Evolutionary conservation across 53 echinoderm and acorn worm genomes (phyloP).

Genomic region (Echinarachnius parma): DNA sequence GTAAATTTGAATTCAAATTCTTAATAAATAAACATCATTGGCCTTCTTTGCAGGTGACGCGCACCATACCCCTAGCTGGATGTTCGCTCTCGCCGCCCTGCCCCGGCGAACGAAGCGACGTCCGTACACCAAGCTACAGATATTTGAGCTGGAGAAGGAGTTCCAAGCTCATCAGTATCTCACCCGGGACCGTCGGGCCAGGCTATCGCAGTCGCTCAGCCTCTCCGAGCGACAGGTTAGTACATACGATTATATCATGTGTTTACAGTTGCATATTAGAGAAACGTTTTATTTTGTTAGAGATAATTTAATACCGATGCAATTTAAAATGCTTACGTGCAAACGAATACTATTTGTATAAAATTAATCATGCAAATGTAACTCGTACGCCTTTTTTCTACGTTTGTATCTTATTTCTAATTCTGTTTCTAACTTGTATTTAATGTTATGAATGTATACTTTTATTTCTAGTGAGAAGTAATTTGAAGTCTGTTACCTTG

Average conservation of each 20-base stretch:
- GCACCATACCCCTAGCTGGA: slow-evolving; percentile 63
- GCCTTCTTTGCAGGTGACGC: slow-evolving; percentile 28
- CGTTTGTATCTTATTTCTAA: too few relatives aligned
- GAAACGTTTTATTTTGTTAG: too few relatives aligned
- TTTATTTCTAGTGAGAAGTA: too few relatives aligned
- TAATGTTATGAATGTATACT: too few relatives aligned
- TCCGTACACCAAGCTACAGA: slow-evolving; percentile 94
- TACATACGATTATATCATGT: background rate
- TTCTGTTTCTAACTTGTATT: too few relatives aligned
- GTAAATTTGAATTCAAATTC: too few relatives aligned
- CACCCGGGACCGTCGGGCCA: slow-evolving; percentile 76
- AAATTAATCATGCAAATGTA: background rate
- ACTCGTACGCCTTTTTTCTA: too few relatives aligned
- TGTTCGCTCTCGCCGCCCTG: slow-evolving; percentile 55
- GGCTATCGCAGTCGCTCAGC: slow-evolving; percentile 71
- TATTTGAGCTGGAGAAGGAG: slow-evolving; percentile 94
- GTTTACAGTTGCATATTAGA: too few relatives aligned
- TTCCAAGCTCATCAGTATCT: slow-evolving; percentile 94
- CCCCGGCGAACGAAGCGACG: slow-evolving; percentile 78
- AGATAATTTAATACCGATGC: too few relatives aligned
- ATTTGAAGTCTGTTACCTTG: too few relatives aligned
- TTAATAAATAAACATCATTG: too few relatives aligned
- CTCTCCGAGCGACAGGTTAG: slow-evolving; percentile 78
- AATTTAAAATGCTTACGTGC: background rate
- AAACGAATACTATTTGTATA: background rate